phyloP scores from a whole-genome alignment of 2,797 vertebrate species.

The Fistularia commersonii region DNA sequence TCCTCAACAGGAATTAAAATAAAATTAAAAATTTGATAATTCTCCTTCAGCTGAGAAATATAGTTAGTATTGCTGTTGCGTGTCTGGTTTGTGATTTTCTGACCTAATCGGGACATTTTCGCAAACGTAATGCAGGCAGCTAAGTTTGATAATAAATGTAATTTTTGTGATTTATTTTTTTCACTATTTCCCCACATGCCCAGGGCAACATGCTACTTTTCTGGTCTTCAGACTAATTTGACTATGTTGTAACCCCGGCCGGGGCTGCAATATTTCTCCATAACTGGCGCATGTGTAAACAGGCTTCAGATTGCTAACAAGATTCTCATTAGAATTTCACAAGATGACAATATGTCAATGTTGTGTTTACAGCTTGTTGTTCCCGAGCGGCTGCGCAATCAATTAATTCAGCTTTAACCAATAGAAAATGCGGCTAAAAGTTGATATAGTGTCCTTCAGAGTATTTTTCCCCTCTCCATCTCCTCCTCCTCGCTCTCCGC shows the following conservation, averaged over 20 bases:
- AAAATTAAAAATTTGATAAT: no score
- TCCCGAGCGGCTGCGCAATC: background rate
- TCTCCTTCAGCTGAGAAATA: no score
- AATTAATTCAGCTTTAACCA: background rate
- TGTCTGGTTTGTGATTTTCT: no score
- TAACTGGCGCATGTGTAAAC: background rate
- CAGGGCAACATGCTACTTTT: background rate
- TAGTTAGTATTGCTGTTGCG: no score
- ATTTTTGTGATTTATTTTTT: no score
- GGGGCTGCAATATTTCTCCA: background rate
- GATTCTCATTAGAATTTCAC: background rate
- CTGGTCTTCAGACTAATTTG: no score
- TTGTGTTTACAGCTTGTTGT: background rate
- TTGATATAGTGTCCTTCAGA: background rate
- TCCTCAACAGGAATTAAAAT: no score
- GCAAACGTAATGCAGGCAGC: no score
- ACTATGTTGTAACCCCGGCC: no score
- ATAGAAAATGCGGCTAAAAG: background rate
- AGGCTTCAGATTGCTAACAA: background rate
- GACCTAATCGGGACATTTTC: no score
- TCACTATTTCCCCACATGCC: background rate
- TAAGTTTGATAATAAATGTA: no score
- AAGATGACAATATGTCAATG: constrained; percentile 1
- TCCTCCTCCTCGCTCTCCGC: constrained; percentile 13
- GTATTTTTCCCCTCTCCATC: background rate